Conservation (phyloP, 2,888 invertebrate genomes). For the Parnassius apollo region DNA sequence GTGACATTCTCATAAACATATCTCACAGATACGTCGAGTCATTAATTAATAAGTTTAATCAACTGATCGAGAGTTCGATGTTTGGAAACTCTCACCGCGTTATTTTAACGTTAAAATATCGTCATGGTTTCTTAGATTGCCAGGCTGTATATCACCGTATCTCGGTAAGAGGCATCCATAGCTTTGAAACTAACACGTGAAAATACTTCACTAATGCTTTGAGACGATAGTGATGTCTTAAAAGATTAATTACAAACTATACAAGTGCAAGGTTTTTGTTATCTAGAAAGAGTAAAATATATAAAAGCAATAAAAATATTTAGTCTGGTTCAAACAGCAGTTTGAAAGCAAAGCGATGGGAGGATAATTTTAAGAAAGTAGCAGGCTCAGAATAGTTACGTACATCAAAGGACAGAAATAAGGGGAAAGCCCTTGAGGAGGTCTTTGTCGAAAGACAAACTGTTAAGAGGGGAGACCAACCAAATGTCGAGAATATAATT, state of each 20-base stretch:
- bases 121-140: constrained; percentile 22
- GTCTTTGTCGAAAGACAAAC: too few relatives aligned
- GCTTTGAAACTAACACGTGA: constrained; percentile 20
- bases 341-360: too few relatives aligned
- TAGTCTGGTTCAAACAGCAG: too few relatives aligned
- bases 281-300: too few relatives aligned
- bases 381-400: too few relatives aligned
- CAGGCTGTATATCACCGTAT: constrained; percentile 24
- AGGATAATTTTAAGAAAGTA: too few relatives aligned
- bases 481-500: too few relatives aligned
- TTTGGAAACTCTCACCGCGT: constrained; percentile 28
- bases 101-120: constrained; percentile 27
- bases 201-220: constrained; percentile 16
- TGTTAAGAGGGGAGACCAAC: too few relatives aligned
- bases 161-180: constrained; percentile 22
- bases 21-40: constrained; percentile 33
- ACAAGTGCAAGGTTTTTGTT: neutral
- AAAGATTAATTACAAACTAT: constrained; percentile 11
- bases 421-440: too few relatives aligned
- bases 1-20: constrained; percentile 34
- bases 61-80: constrained; percentile 28
- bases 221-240: constrained; percentile 13
- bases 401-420: too few relatives aligned
- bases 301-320: too few relatives aligned
- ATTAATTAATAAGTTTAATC: constrained; percentile 38